phyloP scores from a whole-genome alignment of 2,797 vertebrate species.

The Hypotaenidia okinawae region DNA sequence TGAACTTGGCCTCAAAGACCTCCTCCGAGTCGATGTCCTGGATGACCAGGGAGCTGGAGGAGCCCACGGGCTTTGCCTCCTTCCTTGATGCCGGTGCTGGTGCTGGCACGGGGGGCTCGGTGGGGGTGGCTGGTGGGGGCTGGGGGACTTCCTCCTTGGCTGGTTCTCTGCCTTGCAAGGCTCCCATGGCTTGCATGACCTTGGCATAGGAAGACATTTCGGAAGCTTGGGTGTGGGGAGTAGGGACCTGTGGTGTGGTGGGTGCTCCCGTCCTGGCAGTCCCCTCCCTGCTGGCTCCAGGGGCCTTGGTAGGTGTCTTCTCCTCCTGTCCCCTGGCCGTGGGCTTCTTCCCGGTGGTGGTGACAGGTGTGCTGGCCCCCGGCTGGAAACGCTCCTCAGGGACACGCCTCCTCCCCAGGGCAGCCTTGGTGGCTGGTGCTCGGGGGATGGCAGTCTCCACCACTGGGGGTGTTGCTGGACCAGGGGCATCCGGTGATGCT shows the following conservation, averaged over 20 bases:
- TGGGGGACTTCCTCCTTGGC: neutral
- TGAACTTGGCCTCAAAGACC: conserved; percentile 94
- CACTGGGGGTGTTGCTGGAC: conserved; percentile 71
- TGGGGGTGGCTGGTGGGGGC: neutral
- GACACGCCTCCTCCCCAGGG: neutral
- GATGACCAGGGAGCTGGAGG: conserved; percentile 74
- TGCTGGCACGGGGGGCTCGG: neutral
- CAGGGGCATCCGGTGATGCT: conserved; percentile 67
- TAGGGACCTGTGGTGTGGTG: neutral
- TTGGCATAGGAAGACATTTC: conserved; percentile 89
- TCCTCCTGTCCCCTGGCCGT: neutral
- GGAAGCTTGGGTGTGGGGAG: neutral
- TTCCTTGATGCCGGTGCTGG: neutral
- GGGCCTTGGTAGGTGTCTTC: neutral
- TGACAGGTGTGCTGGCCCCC: neutral
- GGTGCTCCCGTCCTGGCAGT: neutral
- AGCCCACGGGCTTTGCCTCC: conserved; percentile 28
- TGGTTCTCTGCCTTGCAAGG: conserved; percentile 12
- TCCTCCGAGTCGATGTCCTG: conserved; percentile 92
- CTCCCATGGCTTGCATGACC: conserved; percentile 92
- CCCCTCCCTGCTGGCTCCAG: neutral
- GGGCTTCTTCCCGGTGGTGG: neutral
- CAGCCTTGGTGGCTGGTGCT: fast-evolving
- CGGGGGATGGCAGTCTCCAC: neutral
- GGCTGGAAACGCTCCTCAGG: neutral